Evolutionary conservation across 92 coral and sea anemone genomes (phyloP).

Genomic region (Metridium senile): DNA sequence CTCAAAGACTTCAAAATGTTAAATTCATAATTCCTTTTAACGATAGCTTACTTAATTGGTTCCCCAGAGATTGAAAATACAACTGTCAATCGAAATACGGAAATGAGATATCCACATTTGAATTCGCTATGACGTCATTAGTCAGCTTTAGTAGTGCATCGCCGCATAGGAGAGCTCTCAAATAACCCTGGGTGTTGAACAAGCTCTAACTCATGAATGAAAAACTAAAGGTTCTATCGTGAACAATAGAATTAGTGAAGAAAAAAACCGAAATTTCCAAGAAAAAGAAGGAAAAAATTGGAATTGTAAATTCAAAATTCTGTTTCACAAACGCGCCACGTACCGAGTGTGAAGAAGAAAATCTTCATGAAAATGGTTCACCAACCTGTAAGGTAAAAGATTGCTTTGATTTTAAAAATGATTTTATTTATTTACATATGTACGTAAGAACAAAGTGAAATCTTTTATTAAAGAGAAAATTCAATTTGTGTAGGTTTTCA

Average conservation of each 20-base stretch:
- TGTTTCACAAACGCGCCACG: too few relatives aligned
- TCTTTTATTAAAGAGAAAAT: too few relatives aligned
- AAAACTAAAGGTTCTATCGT: not conserved
- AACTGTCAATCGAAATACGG: not conserved
- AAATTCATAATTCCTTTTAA: not conserved
- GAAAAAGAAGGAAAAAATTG: too few relatives aligned
- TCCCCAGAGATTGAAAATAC: not conserved
- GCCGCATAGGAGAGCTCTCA: not conserved
- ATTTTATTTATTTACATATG: not conserved
- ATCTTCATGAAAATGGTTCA: slow-evolving; percentile 5
- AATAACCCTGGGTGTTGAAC: not conserved
- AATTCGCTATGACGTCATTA: not conserved
- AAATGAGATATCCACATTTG: not conserved
- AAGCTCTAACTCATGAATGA: slow-evolving; percentile 1
- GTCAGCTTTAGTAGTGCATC: not conserved
- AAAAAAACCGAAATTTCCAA: not conserved
- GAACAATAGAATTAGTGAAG: not conserved
- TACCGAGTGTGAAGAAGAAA: too few relatives aligned
- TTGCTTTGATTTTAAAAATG: not conserved
- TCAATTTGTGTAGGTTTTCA: too few relatives aligned
- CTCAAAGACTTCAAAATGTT: not conserved
- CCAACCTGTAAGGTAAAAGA: not conserved
- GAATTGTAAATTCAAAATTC: too few relatives aligned
- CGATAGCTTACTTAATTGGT: not conserved
- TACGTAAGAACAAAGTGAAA: too few relatives aligned